Percentiles rank a stretch among this genome's conserved stretches.
These are phyloP conservation scores for Diuraphis noxia DNA, from an alignment of 1,140 invertebrate genomes.

Conservation along the genomic window DNA sequence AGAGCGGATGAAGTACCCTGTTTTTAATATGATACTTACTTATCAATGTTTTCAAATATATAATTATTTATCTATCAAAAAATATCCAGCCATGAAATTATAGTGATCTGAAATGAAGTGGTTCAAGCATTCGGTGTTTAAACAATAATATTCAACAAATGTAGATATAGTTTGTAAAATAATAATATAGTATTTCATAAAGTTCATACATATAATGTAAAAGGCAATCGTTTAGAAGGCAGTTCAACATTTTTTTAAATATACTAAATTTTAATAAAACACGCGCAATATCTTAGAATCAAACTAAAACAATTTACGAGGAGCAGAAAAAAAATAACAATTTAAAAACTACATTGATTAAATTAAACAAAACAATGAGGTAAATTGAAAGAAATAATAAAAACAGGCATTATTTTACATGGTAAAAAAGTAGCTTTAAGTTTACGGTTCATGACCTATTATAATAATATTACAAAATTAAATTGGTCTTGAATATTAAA, in stretches of 20 bases:
- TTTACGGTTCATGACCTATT: neutral
- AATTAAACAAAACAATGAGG: neutral
- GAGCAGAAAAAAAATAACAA: neutral
- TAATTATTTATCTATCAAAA: too few species aligned
- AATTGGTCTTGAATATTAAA: neutral
- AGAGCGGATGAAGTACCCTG: too few species aligned
- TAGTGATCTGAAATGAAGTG: too few species aligned
- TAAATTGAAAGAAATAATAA: neutral
- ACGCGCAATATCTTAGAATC: neutral
- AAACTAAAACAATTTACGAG: neutral
- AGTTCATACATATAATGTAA: neutral
- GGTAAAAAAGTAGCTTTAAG: neutral
- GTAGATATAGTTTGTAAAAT: neutral
- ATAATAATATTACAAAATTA: neutral
- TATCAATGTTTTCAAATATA: too few species aligned
- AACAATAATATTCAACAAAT: neutral
- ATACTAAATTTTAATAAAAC: neutral
- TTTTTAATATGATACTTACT: too few species aligned
- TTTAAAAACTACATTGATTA: neutral
- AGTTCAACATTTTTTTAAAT: neutral
- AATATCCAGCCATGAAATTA: too few species aligned
- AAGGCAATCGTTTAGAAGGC: neutral
- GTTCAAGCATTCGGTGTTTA: neutral
- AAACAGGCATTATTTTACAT: neutral
- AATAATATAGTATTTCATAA: neutral